These are phyloP conservation scores for Amblyopsis rosae DNA, from an alignment of 2,113 vertebrate species.

Conservation along the genomic window DNA sequence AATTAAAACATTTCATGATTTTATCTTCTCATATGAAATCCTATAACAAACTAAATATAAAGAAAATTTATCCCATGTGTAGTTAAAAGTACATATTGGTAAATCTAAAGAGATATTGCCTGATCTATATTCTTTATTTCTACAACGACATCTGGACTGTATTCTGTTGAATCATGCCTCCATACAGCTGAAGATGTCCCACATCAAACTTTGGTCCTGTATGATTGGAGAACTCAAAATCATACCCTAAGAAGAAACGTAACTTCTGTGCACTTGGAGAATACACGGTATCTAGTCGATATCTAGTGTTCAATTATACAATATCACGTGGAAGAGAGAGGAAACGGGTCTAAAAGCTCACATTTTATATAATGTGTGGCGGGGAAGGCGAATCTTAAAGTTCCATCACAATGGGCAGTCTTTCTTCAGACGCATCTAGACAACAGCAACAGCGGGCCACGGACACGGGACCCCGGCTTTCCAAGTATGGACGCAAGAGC, in stretches of 20 bases:
- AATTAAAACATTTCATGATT: conserved; percentile 64
- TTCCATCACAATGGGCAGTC: conserved; percentile 72
- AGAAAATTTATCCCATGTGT: background rate
- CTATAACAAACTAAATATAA: background rate
- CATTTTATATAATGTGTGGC: conserved; percentile 61
- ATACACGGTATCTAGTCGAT: conserved; percentile 25
- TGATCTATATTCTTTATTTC: too few relatives aligned
- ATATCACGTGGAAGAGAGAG: conserved; percentile 80
- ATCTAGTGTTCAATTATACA: conserved; percentile 65
- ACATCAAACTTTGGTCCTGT: background rate
- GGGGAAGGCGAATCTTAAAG: conserved; percentile 73
- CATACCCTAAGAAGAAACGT: background rate
- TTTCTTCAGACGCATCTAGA: conserved; percentile 71
- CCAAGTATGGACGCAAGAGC: conserved; percentile 60
- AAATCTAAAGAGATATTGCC: too few relatives aligned
- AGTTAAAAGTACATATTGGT: background rate
- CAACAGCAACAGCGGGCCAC: conserved; percentile 66
- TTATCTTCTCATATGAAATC: background rate
- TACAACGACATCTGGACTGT: too few relatives aligned
- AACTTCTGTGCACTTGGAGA: conserved; percentile 20
- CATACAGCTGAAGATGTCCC: too few relatives aligned
- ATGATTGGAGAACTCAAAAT: background rate
- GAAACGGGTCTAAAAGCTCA: conserved; percentile 79
- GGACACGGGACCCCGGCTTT: conserved; percentile 61
- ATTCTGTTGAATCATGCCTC: too few relatives aligned